Conservation (phyloP, 2,113 vertebrate genomes). For the Dryoscopus gambensis region DNA sequence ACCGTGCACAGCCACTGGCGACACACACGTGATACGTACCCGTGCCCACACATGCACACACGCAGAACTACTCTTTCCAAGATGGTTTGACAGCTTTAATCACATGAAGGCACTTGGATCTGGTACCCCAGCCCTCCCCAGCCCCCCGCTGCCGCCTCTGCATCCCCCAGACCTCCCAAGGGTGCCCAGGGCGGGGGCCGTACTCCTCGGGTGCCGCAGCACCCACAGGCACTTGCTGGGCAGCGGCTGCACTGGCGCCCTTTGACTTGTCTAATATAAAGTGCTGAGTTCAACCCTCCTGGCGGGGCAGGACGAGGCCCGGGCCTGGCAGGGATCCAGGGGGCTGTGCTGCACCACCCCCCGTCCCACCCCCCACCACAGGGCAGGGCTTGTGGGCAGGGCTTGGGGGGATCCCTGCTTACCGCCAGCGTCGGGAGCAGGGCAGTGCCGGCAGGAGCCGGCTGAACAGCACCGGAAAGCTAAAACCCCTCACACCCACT, state of each 20-base stretch:
- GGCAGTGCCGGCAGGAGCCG: not conserved
- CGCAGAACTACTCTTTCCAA: not conserved
- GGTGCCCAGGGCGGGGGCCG: not conserved
- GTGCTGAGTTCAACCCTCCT: conserved; percentile 23
- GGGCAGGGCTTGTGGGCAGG: not conserved
- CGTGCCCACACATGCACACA: not conserved
- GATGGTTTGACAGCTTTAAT: conserved; percentile 56
- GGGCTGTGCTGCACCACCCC: not conserved
- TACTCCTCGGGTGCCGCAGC: not conserved
- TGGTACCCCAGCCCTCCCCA: not conserved
- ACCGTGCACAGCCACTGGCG: accelerated
- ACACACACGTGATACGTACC: accelerated
- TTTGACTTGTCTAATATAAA: conserved; percentile 31
- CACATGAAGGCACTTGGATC: conserved; percentile 73
- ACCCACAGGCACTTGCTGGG: not conserved
- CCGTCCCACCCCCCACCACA: not conserved
- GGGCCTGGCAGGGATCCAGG: not conserved
- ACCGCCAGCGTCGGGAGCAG: not conserved
- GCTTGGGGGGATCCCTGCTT: not conserved
- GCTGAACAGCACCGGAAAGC: not conserved
- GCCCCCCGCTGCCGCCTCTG: not conserved
- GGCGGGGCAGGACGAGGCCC: not conserved
- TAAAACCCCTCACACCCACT: not conserved
- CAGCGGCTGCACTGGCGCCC: not conserved
- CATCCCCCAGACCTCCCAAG: not conserved